These are phyloP conservation scores for Damaliscus lunatus DNA, from an alignment of 2,113 vertebrate species.

Conservation along the genomic window DNA sequence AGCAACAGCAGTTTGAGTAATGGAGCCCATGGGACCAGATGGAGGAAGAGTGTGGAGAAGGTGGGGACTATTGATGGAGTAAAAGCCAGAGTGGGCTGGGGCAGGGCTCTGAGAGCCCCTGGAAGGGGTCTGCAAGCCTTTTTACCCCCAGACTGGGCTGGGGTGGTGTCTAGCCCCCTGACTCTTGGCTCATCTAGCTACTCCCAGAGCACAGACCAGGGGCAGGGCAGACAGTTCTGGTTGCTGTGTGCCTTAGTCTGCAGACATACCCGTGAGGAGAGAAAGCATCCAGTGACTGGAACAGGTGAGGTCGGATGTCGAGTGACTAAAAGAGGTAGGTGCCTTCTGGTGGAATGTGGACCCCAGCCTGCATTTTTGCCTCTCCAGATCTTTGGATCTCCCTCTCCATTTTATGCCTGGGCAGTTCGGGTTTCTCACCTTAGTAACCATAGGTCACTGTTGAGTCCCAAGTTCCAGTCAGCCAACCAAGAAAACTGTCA, in stretches of 20 bases:
- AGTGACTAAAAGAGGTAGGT: not conserved
- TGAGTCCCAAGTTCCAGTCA: not conserved
- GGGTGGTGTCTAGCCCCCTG: not conserved
- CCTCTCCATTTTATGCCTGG: not conserved
- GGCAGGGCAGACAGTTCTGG: not conserved
- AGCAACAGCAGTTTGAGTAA: constrained; percentile 5
- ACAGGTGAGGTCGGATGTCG: fast-evolving
- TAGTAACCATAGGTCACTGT: not conserved
- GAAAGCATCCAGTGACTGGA: not conserved
- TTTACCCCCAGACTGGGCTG: not conserved
- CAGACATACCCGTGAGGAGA: not conserved
- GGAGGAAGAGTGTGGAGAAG: not conserved
- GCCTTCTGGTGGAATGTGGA: not conserved
- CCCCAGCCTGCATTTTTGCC: not conserved
- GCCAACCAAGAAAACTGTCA: not conserved
- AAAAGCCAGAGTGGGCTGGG: not conserved
- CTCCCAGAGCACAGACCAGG: not conserved
- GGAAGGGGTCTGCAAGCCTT: not conserved
- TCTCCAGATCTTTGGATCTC: not conserved
- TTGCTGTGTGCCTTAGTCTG: not conserved
- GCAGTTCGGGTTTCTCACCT: not conserved
- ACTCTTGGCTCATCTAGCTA: not conserved
- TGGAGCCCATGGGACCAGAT: constrained; percentile 16
- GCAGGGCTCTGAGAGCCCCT: not conserved
- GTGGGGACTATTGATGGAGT: not conserved